Base-by-base conservation (phyloP, 2,113 vertebrate species). In the Tragelaphus strepsiceros region DNA sequence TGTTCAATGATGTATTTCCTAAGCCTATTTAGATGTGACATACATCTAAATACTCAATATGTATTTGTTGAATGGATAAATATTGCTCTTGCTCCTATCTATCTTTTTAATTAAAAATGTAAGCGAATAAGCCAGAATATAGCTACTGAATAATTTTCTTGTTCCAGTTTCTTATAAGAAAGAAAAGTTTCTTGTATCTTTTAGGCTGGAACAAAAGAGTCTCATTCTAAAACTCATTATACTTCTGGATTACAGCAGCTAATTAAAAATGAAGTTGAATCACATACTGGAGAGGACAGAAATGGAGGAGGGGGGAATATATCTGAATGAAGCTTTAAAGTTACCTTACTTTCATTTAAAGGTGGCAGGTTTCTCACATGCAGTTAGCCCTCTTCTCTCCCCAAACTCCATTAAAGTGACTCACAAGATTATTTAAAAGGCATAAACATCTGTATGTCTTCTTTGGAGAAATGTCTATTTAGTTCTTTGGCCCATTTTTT, bases 221-320 rank as follows among this genome's bases (percentile, higher is more conserved):
- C 7, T 94, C 59, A 83, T 67, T 95, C 39, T 95, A 92, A 96
- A 91, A 61, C 43, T 82, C 17, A 95, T 67, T 90, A 53, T 30
- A 53, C 28, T 89, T 46, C 21, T 61, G 91, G 83, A 59, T 81
- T 62, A 85, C 56, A 80, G n/a, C 17, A 95, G 32, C 12, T 83
- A 89, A 89, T 35, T 82, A 92, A 92, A 84, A 96, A 58, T 77
- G n/a, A 83, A 46, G 15, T 10, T 86, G 59, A 96, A 30, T 28
- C 24, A 54, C 15, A 64, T 21, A 82, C 2, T 85, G 12, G 26
- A 61, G 28, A 78, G 32, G 8, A 81, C 2, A 92, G 12, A 95
- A 95, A 84, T 58, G 58, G 84, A 32, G 12, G 17, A 62, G 32
- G 5, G 86, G 19, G 16, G 92, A 78, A 82, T 14, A 5, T n/a